Percentiles rank a stretch among this genome's conserved stretches.
Evolutionary conservation across 2,797 vertebrate genomes (phyloP).

Genomic region (Sebastes baramenuke): DNA sequence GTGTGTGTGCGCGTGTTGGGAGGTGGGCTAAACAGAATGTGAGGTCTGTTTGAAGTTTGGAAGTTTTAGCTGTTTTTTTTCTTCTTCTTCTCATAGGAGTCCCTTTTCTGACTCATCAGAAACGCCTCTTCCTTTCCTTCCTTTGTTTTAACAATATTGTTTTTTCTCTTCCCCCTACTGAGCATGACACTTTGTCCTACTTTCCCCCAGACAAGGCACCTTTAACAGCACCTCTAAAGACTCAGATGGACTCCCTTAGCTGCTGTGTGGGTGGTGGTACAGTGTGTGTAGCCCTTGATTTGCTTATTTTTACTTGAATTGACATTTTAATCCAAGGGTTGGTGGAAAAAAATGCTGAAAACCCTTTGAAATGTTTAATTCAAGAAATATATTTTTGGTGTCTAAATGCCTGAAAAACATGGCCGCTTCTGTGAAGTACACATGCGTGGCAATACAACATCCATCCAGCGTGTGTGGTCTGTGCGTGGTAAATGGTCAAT

Average conservation of each 20-base stretch:
- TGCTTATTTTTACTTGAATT: constrained; percentile 4
- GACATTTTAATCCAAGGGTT: background rate
- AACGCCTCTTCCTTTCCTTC: constrained; percentile 45
- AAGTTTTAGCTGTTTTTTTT: constrained; percentile 19
- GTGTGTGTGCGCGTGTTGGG: constrained; percentile 20
- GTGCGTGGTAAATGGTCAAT: constrained; percentile 66
- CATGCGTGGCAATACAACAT: background rate
- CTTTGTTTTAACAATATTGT: constrained; percentile 32
- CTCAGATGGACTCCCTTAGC: constrained; percentile 21
- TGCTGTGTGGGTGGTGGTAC: constrained; percentile 25
- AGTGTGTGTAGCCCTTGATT: constrained; percentile 9
- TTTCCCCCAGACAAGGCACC: constrained; percentile 50
- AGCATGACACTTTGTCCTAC: constrained; percentile 53
- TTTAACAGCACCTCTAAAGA: constrained; percentile 45
- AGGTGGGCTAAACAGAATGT: constrained; percentile 46
- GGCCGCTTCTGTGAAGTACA: background rate
- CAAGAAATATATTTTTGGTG: background rate
- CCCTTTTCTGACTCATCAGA: constrained; percentile 65
- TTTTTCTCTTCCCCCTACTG: background rate
- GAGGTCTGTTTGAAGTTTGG: constrained; percentile 65
- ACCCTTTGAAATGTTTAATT: background rate
- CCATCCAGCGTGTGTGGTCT: constrained; percentile 15
- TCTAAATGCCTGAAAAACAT: constrained; percentile 1
- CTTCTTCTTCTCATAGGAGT: constrained; percentile 20
- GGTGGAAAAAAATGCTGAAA: background rate